Evolutionary conservation across 2,113 vertebrate species (phyloP), one percentile per base, ranked within the genome.

Genomic region (Myrmecophaga tridactyla): DNA sequence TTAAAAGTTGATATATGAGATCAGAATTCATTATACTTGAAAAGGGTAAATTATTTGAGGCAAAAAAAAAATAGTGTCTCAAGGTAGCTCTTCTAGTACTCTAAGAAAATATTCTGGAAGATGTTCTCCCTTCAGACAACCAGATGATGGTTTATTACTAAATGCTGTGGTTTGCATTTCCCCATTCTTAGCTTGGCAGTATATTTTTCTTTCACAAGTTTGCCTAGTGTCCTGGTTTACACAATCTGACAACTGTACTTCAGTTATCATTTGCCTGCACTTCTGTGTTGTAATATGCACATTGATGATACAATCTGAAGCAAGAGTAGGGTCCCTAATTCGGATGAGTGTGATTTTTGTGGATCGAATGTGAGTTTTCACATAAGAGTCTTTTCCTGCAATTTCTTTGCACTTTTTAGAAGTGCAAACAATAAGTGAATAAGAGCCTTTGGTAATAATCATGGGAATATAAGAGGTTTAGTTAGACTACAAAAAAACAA

Each of bases 161-260:
- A 48, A 85, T 62, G 90, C 90, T 60, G 65, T 53, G 82, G 62
- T 96, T 97, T 96, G 58, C 86, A 31, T 98, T 97, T 97, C 96
- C 95, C 98, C 94, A 4, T 95, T 96, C 94, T 97, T 96, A 96
- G 98, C 96, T 97, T 96, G 96, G 96, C 97, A 95, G 92, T 97
- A 39, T 97, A 92, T 91, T 95, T 98, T 98, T 89, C 96, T 98
- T 97, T 97, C 97, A 98, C 97, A 10, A 93, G 96, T 98, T 98
- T 98, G 98, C 98, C 98, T 98, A 95, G 96, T 98, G 97, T 98
- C 97, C 96, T 97, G 96, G 98, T 98, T 98, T 98, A 98, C 97
- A 97, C 85, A 36, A 70, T 97, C 96, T 97, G 94, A 98, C 90
- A 98, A 98, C 91, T 97, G 92, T 96, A 92, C 95, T 97, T 96